These are phyloP conservation scores for Alexandromys fortis DNA, from an alignment of 2,113 vertebrate species.

Conservation along the genomic window DNA sequence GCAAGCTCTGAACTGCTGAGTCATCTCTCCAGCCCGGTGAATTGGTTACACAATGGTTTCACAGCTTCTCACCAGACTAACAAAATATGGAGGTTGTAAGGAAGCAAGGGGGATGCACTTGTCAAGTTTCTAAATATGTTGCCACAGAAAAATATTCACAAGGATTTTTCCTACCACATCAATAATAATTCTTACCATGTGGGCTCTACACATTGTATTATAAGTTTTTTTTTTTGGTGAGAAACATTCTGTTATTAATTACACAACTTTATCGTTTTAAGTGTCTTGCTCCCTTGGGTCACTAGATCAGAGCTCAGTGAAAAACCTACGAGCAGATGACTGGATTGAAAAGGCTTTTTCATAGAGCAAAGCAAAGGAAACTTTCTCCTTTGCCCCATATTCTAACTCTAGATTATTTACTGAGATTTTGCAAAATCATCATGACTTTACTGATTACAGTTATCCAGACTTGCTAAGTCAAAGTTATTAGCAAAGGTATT, in stretches of 20 bases:
- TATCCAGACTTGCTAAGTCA: not conserved
- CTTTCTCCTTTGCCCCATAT: not conserved
- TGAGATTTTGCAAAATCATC: not conserved
- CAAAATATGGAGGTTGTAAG: not conserved
- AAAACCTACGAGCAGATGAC: not conserved
- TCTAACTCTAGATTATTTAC: not conserved
- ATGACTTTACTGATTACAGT: not conserved
- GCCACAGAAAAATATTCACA: not conserved
- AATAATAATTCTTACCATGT: not conserved
- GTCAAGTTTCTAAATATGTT: not conserved
- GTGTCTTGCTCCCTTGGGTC: not conserved
- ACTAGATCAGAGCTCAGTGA: not conserved
- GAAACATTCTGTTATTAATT: not conserved
- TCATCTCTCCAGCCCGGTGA: not conserved
- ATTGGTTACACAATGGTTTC: not conserved
- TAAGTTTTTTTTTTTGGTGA: too few relatives aligned
- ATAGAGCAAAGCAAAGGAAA: not conserved
- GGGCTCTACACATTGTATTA: not conserved
- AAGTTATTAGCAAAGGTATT: not conserved
- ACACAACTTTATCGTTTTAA: not conserved
- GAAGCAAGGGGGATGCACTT: not conserved
- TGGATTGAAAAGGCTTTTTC: not conserved
- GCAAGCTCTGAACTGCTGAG: not conserved
- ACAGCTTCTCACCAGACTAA: not conserved
- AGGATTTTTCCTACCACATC: not conserved